Conservation (phyloP, 2,797 vertebrate genomes). For the Falco concolor region DNA sequence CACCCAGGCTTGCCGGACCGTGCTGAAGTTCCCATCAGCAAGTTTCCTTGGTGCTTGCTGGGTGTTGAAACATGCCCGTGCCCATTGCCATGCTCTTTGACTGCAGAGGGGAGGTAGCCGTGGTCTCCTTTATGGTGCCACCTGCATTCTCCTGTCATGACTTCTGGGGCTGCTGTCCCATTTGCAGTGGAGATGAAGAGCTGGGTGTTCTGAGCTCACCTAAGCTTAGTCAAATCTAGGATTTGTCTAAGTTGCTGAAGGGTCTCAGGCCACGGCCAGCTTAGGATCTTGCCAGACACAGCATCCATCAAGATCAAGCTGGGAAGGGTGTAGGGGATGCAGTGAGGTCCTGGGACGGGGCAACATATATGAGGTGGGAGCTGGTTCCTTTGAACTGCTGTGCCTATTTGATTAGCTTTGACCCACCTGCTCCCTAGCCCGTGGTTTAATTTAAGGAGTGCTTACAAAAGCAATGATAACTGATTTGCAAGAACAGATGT, state of each 20-base stretch:
- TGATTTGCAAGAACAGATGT: background rate
- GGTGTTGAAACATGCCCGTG: background rate
- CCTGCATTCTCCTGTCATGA: background rate
- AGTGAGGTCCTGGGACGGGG: background rate
- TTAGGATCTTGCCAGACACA: background rate
- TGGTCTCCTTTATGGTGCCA: background rate
- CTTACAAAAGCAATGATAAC: background rate
- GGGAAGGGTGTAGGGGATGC: background rate
- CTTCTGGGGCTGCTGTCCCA: background rate
- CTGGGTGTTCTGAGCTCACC: background rate
- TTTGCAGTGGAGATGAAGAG: background rate
- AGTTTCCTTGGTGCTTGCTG: background rate
- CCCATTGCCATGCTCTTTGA: background rate
- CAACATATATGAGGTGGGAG: background rate
- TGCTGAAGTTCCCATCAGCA: background rate
- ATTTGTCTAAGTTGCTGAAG: background rate
- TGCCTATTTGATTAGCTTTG: background rate
- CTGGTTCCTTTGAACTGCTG: background rate
- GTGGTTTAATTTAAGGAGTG: background rate
- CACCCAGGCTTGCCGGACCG: background rate
- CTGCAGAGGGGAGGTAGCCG: background rate
- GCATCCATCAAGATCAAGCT: background rate
- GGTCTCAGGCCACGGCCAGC: background rate
- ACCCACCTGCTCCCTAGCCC: background rate
- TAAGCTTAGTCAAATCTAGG: background rate